Evolutionary conservation across 2,113 vertebrate species (phyloP).

Genomic region (Clarias batrachus): DNA sequence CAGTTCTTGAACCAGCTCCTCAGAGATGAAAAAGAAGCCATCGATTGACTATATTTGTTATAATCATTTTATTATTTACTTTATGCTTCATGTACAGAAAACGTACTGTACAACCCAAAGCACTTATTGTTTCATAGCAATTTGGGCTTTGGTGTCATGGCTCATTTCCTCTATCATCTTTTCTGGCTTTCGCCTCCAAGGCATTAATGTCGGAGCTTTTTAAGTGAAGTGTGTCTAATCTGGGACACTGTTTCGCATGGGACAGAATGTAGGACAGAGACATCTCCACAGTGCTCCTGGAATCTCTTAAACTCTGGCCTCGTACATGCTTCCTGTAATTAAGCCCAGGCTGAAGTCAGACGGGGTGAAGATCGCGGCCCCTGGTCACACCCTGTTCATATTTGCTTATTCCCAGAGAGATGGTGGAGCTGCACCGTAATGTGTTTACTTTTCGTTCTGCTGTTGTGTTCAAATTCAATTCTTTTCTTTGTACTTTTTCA

Average conservation of each 20-base stretch:
- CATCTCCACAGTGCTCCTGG: slow-evolving; percentile 25
- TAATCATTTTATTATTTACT: not conserved
- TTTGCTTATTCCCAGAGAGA: not conserved
- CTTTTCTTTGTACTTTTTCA: not conserved
- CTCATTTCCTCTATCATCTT: slow-evolving; percentile 34
- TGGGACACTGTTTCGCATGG: slow-evolving; percentile 49
- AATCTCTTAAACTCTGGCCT: slow-evolving; percentile 29
- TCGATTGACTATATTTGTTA: not conserved
- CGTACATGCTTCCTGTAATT: slow-evolving; percentile 17
- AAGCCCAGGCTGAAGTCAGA: slow-evolving; percentile 18
- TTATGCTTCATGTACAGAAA: slow-evolving; percentile 8
- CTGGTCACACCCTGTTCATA: not conserved
- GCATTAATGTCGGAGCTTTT: slow-evolving; percentile 32
- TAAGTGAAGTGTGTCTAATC: slow-evolving; percentile 36
- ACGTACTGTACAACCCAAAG: not conserved
- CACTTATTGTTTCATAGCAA: slow-evolving; percentile 42
- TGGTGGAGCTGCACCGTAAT: not conserved
- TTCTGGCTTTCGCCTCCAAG: slow-evolving; percentile 40
- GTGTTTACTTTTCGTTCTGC: not conserved
- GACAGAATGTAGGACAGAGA: slow-evolving; percentile 50
- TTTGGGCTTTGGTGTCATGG: slow-evolving; percentile 47
- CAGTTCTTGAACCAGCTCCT: not conserved
- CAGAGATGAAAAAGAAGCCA: not conserved
- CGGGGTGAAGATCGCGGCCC: not conserved
- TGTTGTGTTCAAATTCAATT: not conserved